Base-by-base conservation (phyloP, 2,797 vertebrate genomes). In the Girardinus metallicus region DNA sequence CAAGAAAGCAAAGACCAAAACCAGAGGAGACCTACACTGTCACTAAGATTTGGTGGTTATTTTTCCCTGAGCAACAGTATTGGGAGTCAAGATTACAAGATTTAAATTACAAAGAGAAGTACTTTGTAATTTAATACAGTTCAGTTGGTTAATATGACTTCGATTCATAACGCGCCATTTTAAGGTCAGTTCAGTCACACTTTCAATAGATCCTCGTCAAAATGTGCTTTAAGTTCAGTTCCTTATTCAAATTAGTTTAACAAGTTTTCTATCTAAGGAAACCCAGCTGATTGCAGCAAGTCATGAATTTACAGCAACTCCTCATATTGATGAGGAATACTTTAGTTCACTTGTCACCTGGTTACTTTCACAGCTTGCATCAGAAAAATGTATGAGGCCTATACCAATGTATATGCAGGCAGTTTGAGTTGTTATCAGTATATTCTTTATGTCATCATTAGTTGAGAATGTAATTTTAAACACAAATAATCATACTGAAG, bases 381-480 rank as follows among this genome's bases (percentile, higher is more conserved):
- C 10, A 41, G 21, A 2, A 68, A 41, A 34, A 68, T 26, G 9
- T 41, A 26, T 43, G 23, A 23, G 36, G 13, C 31, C 16, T 6
- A 0, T 6, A 60, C 31, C 0, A 36, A 34, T 7, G 15, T 16
- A 62, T 34, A 34, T 64, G 31, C 2, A 64, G 60, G 15, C 21
- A 66, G 64, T 39, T 39, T 66, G 36, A 9, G 23, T 36, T 39
- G 6, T 64, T 36, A 18, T 36, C 0, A 29, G 29, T 29, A 21
- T 64, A 36, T 64, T 36, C 5, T 34, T 31, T 60, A 15, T 8
- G 31, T 64, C 29, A 62, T 62, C 29, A 18, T 64, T 34, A 64
- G 60, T 18, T 64, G 31, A 64, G 5, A 64, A 83, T 46, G 70
- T 82, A 51, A 23, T 43, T 49, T 36, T 1, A 71, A 76, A 62